Evolutionary conservation across 2,888 invertebrate species (phyloP), one percentile per base, ranked within the genome.

Genomic region (Drosophila borborema): DNA sequence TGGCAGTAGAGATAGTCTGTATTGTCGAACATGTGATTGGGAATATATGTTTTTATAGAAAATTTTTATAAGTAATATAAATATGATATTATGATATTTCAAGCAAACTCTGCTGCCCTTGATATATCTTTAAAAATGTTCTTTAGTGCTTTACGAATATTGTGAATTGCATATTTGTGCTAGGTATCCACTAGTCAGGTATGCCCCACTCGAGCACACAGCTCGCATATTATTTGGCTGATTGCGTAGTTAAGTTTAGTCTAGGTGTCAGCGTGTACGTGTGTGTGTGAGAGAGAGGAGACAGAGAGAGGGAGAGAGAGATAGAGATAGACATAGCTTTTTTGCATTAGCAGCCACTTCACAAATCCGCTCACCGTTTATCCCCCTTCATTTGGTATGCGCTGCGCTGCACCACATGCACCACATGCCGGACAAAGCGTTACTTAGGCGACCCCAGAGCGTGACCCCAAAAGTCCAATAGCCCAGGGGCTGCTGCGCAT

Each of bases 361-460:
- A 38, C 40, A 62, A 69, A 69, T 74, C 49, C 74, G 64, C 54
- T 38, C 40, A 8, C 2, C 48, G n/a, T n/a, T n/a, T 48, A n/a
- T n/a, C 1, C 9, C 23, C 1, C 0, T 8, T 16, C 4, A 10
- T 10, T 18, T n/a, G 9, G 18, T 45, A 20, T 20, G 45, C 6
- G 45, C 6, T 46, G 23, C 20, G 20, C 3, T 45, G 63, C 55
- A 60, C n/a, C 56, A 43, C 43, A 3, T 10, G 23, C 45, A 16
- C 51, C 51, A 16, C 36, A 55, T 60, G 74, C 14, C 36, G 14
- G 55, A 36, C 23, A 54, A 23, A 16, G 62, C 31, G 63, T 36
- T 38, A 23, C 59, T 55, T 64, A 46, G 18, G 14, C 14, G 20
- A 53, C 20, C 31, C 70, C 54, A 58, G 56, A 34, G 18, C n/a